These are phyloP conservation scores for Drosophila mayri DNA, from an alignment of 1,140 invertebrate species.

Conservation along the genomic window DNA sequence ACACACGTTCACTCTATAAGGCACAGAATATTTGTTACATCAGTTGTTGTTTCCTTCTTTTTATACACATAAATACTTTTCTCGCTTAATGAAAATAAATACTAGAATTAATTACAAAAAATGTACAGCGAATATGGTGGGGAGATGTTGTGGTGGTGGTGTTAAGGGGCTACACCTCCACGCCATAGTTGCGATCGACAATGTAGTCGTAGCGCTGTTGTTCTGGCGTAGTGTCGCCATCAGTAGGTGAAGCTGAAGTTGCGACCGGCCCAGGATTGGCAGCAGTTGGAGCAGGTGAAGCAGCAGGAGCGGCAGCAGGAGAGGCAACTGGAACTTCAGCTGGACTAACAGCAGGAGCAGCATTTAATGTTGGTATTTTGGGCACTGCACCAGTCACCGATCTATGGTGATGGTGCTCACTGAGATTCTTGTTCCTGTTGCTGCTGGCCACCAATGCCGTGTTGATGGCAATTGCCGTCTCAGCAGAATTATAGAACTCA, in stretches of 20 bases:
- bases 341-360: slow-evolving; percentile 9
- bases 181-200: slow-evolving; percentile 89
- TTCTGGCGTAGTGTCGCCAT: slow-evolving; percentile 80
- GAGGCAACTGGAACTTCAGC: slow-evolving; percentile 15
- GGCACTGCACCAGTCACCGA: slow-evolving; percentile 42
- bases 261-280: neutral
- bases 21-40: slow-evolving; percentile 82
- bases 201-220: slow-evolving; percentile 89
- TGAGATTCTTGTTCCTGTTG: slow-evolving; percentile 84
- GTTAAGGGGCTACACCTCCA: slow-evolving; percentile 87
- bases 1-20: slow-evolving; percentile 71
- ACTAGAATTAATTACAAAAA: slow-evolving; percentile 78
- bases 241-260: slow-evolving; percentile 15
- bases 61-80: slow-evolving; percentile 82
- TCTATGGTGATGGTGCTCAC: slow-evolving; percentile 74
- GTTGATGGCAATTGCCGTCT: slow-evolving; percentile 81
- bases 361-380: slow-evolving; percentile 33
- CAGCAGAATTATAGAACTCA: slow-evolving; percentile 72
- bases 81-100: slow-evolving; percentile 76
- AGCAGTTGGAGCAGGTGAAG: slow-evolving; percentile 6
- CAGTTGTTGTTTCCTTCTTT: slow-evolving; percentile 47
- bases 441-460: slow-evolving; percentile 81
- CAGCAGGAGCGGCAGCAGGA: slow-evolving; percentile 10
- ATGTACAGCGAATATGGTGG: slow-evolving; percentile 71
- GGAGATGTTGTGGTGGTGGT: slow-evolving; percentile 16